Conservation (phyloP, 2,888 invertebrate genomes). For the Lycaena phlaeas region DNA sequence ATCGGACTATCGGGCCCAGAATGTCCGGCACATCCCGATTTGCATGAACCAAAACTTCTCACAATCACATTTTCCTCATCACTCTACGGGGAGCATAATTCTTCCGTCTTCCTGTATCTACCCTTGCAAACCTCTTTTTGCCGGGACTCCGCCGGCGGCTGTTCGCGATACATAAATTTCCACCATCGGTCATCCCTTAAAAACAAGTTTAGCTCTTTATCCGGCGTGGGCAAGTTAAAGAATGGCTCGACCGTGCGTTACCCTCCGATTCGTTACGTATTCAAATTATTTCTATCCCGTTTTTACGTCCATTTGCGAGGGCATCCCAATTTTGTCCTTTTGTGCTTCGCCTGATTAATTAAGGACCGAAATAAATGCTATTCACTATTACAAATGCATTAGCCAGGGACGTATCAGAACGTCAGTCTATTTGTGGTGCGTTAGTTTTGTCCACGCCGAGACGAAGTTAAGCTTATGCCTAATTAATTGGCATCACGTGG, state of each 20-base stretch:
- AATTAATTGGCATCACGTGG: constrained; percentile 52
- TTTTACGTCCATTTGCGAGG: constrained; percentile 58
- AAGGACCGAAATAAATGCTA: constrained; percentile 23
- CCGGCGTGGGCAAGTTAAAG: constrained; percentile 63
- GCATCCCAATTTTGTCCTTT: constrained; percentile 38
- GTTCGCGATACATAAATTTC: constrained; percentile 70
- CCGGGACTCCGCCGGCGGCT: constrained; percentile 59
- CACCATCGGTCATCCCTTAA: constrained; percentile 73
- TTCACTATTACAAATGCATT: neutral
- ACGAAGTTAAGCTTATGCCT: constrained; percentile 30
- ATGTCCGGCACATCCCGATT: constrained; percentile 51
- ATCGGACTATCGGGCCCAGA: constrained; percentile 35
- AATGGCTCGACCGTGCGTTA: constrained; percentile 64
- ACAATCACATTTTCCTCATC: constrained; percentile 72
- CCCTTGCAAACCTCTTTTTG: constrained; percentile 63
- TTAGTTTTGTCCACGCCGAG: constrained; percentile 11
- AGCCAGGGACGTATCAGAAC: no score
- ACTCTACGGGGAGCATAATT: constrained; percentile 68
- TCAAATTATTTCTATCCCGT: constrained; percentile 68
- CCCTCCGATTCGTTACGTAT: constrained; percentile 69
- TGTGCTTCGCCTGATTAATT: constrained; percentile 48
- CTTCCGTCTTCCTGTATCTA: constrained; percentile 69
- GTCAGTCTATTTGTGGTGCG: constrained; percentile 11
- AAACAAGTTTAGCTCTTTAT: constrained; percentile 73
- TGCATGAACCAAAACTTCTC: constrained; percentile 69